phyloP scores from a whole-genome alignment of 2,888 invertebrate species.

The Encarsia formosa region DNA sequence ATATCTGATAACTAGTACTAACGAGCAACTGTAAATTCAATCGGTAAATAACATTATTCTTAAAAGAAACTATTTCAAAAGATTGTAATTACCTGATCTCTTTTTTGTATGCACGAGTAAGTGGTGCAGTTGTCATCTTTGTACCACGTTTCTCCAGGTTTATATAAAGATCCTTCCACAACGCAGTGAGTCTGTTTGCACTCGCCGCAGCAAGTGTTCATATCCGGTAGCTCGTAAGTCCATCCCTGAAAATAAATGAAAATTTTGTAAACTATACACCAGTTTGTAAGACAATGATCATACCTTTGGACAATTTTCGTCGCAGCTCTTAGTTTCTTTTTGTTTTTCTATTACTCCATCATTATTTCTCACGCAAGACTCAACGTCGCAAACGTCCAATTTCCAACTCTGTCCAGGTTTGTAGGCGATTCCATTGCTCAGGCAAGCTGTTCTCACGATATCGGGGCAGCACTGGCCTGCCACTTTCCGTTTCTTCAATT shows the following conservation, averaged over 20 bases:
- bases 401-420: constrained; percentile 55
- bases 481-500: constrained; percentile 52
- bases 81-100: constrained; percentile 31
- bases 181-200: constrained; percentile 61
- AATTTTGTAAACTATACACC: not conserved
- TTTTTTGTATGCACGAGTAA: constrained; percentile 54
- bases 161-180: constrained; percentile 52
- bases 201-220: constrained; percentile 60
- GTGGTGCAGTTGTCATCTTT: constrained; percentile 65
- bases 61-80: not conserved
- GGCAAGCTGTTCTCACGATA: constrained; percentile 56
- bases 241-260: constrained; percentile 42
- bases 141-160: constrained; percentile 59
- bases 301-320: constrained; percentile 50
- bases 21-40: constrained; percentile 23
- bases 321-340: constrained; percentile 52
- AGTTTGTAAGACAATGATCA: constrained; percentile 11
- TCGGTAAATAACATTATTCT: not conserved
- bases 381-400: constrained; percentile 56
- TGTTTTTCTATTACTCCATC: constrained; percentile 51
- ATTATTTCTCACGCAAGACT: constrained; percentile 52
- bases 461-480: constrained; percentile 59
- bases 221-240: constrained; percentile 40
- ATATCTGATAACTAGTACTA: constrained; percentile 50
- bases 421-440: constrained; percentile 52